These are phyloP conservation scores for Galaxea fascicularis DNA, from an alignment of 92 coral and sea anemone species.

Conservation along the genomic window DNA sequence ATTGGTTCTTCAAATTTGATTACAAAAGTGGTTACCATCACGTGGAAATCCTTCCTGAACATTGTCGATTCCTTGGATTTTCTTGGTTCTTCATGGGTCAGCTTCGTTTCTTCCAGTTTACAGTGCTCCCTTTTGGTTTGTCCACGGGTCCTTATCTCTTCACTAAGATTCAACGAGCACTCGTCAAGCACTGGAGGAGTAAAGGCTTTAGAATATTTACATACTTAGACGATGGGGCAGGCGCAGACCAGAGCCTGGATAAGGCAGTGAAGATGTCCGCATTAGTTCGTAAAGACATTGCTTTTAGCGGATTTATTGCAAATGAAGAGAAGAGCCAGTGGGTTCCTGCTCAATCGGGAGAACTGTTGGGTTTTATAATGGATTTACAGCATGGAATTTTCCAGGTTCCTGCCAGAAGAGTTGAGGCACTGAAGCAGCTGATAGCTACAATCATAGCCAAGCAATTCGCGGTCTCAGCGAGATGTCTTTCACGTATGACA, in stretches of 20 bases:
- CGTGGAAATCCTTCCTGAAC: conserved; percentile 39
- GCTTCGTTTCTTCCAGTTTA: conserved; percentile 57
- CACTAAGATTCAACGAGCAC: conserved; percentile 55
- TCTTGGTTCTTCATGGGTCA: conserved; percentile 12
- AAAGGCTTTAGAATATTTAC: conserved; percentile 68
- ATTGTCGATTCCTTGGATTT: conserved; percentile 54
- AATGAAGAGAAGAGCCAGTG: conserved; percentile 74
- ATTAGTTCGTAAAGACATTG: conserved; percentile 52
- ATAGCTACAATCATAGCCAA: neutral
- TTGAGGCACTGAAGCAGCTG: neutral
- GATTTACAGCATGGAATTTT: conserved; percentile 54
- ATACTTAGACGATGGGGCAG: conserved; percentile 74
- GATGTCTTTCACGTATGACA: conserved; percentile 32
- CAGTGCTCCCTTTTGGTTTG: conserved; percentile 64
- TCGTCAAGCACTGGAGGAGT: conserved; percentile 69
- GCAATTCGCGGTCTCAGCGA: conserved; percentile 17
- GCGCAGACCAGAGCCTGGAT: conserved; percentile 51
- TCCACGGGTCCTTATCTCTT: conserved; percentile 68
- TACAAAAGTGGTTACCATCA: conserved; percentile 69
- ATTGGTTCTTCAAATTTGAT: conserved; percentile 65
- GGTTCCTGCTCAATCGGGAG: conserved; percentile 62
- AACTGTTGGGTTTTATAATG: conserved; percentile 69
- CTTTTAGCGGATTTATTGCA: conserved; percentile 62
- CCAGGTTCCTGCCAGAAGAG: conserved; percentile 53
- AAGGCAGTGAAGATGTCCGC: conserved; percentile 56